phyloP scores from a whole-genome alignment of 2,113 vertebrate species.

The Anguilla rostrata region DNA sequence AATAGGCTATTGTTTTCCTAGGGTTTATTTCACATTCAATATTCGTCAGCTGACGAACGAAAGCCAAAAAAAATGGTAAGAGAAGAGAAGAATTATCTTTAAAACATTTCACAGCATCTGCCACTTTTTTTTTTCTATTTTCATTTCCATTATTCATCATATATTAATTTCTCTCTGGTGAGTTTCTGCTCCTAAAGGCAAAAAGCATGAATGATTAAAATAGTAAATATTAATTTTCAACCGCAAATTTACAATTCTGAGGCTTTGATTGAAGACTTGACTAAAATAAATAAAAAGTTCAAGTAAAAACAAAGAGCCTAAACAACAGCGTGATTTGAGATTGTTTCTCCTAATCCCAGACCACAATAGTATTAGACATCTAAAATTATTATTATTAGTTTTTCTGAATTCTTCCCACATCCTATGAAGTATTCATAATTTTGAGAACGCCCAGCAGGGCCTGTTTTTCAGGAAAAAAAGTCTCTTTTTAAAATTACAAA shows the following conservation, averaged over 20 bases:
- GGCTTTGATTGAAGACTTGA: not conserved
- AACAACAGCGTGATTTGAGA: not conserved
- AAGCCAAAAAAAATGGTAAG: not conserved
- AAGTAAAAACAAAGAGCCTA: not conserved
- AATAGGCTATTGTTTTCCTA: conserved; percentile 11
- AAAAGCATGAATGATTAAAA: conserved; percentile 18
- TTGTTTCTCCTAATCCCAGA: not conserved
- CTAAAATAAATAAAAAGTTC: conserved; percentile 15
- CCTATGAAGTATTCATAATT: not conserved
- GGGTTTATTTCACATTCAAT: not conserved
- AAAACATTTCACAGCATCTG: too few species aligned
- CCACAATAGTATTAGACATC: too few species aligned
- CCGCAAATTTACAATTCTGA: conserved; percentile 9
- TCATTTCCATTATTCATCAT: not conserved
- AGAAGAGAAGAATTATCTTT: not conserved
- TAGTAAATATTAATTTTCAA: conserved; percentile 8
- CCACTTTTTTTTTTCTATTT: not conserved
- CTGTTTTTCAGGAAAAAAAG: not conserved
- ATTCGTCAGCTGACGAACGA: not conserved
- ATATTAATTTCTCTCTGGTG: not conserved
- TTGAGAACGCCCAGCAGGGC: not conserved
- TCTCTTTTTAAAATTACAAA: not conserved
- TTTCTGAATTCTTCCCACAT: not conserved
- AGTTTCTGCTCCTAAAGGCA: not conserved
- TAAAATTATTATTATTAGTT: not conserved